Evolutionary conservation across 2,888 invertebrate genomes (phyloP).

Genomic region (Conistra vaccinii): DNA sequence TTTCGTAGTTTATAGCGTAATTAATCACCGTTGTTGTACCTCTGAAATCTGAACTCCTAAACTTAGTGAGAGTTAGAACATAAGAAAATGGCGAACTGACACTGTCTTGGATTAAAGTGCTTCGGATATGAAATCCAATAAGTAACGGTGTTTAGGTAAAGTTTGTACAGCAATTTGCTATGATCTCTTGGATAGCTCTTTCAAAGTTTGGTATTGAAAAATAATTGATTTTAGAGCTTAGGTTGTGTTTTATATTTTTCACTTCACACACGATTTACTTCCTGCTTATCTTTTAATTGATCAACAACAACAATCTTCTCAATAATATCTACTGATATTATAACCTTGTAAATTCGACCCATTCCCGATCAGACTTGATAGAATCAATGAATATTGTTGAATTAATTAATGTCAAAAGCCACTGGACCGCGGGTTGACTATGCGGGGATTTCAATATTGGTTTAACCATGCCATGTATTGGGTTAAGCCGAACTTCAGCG

Average conservation of each 20-base stretch:
- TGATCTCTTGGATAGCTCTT: too few species aligned
- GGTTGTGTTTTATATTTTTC: too few species aligned
- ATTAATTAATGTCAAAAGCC: constrained; percentile 10
- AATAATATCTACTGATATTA: too few species aligned
- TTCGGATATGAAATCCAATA: background rate
- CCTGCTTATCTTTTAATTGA: too few species aligned
- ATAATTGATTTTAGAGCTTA: too few species aligned
- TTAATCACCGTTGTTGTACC: constrained; percentile 1
- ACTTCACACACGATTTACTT: too few species aligned
- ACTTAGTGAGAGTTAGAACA: background rate
- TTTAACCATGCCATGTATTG: background rate
- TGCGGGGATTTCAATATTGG: constrained; percentile 19
- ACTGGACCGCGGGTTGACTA: background rate
- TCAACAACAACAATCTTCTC: too few species aligned
- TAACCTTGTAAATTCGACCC: background rate
- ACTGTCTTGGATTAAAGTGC: background rate
- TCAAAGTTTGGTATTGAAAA: too few species aligned
- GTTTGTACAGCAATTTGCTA: background rate
- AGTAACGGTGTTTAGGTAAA: background rate
- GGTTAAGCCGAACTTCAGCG: background rate
- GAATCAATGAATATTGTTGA: constrained; percentile 15
- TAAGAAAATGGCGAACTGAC: background rate
- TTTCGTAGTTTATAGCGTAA: background rate
- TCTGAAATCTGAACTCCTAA: background rate
- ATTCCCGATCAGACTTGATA: background rate